phyloP scores from a whole-genome alignment of 1,140 invertebrate species.

The Drepana arcuata region DNA sequence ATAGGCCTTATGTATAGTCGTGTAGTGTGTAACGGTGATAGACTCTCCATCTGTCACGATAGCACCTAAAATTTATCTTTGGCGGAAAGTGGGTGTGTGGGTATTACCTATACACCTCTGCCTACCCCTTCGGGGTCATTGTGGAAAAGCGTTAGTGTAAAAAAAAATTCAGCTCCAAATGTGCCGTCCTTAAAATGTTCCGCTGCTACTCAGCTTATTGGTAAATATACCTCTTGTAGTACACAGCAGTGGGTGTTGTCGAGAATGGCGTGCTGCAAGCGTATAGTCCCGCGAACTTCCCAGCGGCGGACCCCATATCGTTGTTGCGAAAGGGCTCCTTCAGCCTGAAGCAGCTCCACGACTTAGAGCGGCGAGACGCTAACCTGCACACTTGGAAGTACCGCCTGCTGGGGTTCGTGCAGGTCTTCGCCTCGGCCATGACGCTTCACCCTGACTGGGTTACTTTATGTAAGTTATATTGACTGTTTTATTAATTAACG shows the following conservation, averaged over 20 bases:
- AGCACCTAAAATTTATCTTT: too few species aligned
- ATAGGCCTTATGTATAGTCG: too few species aligned
- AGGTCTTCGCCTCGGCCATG: constrained; percentile 68
- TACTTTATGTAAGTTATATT: constrained; percentile 55
- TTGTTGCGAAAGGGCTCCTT: constrained; percentile 62
- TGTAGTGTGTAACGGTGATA: too few species aligned
- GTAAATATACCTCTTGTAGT: constrained; percentile 69
- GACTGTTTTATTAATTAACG: too few species aligned
- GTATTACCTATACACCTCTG: too few species aligned
- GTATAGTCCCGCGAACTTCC: constrained; percentile 74
- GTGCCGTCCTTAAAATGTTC: too few species aligned
- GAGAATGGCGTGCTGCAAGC: constrained; percentile 77
- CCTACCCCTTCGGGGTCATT: too few species aligned
- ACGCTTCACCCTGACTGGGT: constrained; percentile 68
- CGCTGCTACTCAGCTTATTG: too few species aligned
- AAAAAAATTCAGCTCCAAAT: too few species aligned
- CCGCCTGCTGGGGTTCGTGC: constrained; percentile 55
- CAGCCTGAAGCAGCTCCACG: constrained; percentile 46
- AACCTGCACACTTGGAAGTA: constrained; percentile 66
- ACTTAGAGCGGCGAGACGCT: constrained; percentile 49
- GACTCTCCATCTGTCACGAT: too few species aligned
- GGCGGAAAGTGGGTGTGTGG: too few species aligned
- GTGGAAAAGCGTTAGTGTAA: too few species aligned
- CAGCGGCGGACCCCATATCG: constrained; percentile 49
- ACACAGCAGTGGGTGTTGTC: constrained; percentile 82